Evolutionary conservation across 2,113 vertebrate genomes (phyloP).

Genomic region (Athene noctua): DNA sequence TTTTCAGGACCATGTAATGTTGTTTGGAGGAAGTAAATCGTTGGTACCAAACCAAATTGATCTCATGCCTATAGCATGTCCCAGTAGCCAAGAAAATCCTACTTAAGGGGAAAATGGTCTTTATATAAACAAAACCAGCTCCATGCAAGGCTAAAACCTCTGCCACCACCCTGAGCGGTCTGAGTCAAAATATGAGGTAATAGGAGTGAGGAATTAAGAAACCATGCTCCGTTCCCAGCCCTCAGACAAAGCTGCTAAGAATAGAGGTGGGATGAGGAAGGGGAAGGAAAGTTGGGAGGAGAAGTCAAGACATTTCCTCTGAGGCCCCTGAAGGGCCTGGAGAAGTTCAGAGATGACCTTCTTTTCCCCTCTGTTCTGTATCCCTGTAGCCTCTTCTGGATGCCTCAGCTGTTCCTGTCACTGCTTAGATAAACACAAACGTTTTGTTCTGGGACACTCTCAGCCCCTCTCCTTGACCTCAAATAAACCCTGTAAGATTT

Average conservation of each 20-base stretch:
- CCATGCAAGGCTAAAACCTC: neutral
- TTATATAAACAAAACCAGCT: neutral
- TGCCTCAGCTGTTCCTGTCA: neutral
- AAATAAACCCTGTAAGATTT: neutral
- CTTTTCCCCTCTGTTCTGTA: neutral
- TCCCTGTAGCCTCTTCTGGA: neutral
- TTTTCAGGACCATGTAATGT: neutral
- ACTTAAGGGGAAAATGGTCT: neutral
- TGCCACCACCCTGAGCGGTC: neutral
- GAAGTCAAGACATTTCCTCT: slow-evolving; percentile 51
- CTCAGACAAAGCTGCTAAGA: slow-evolving; percentile 52
- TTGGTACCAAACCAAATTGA: neutral
- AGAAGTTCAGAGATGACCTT: neutral
- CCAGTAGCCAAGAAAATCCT: neutral
- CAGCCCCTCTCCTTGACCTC: neutral
- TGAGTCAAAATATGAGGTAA: slow-evolving; percentile 11
- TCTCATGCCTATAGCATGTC: neutral
- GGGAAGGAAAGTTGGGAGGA: slow-evolving; percentile 49
- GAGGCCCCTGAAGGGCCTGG: slow-evolving; percentile 17
- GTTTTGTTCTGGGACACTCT: neutral
- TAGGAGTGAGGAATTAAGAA: slow-evolving; percentile 10
- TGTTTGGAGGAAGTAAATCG: neutral
- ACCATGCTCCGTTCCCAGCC: neutral
- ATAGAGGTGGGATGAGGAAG: slow-evolving; percentile 44
- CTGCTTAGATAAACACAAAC: neutral